Evolutionary conservation across 1,140 invertebrate genomes (phyloP), one percentile per base, ranked within the genome.

Genomic region (Panagrolaimus sp.): DNA sequence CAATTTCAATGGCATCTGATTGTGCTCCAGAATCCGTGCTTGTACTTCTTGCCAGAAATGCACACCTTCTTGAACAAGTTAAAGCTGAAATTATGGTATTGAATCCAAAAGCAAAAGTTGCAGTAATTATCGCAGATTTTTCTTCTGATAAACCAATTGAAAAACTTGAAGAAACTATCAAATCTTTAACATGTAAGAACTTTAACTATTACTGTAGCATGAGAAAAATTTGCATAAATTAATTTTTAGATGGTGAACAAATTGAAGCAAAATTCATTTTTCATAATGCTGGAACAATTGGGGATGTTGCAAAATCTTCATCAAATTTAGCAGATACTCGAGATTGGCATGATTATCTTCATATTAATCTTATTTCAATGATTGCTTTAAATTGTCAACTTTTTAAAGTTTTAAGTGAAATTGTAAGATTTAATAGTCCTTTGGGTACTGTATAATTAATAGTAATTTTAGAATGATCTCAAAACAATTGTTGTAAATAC

Each of bases 261-360:
- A 92, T 90, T 79, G 86, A 90, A 63, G 86, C 88, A 66, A 87
- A 86, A 28, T 82, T 94, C 5, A 87, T 96, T 15, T 87, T 96
- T 67, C 93, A 96, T 80, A 96, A 96, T 88, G 92, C 90, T 9
- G 94, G 91, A 4, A 89, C 90, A 0, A 76, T 93, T 43, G 93
- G 93, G n/a, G 88, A 90, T 83, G 80, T 90, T 28, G 83, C 86
- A 0, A 86, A 90, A 74, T 83, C 73, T 84, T 71, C 88, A 88
- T 74, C 73, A 15, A 84, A 86, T 44, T 88, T 90, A 85, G 85
- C 86, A 66, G 83, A 81, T 67, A 70, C 73, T 4, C 38, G 55
- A 14, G 76, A 82, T 52, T 71, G 85, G 55, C 67, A 79, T 21
- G 55, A 87, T 17, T 91, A 91, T 82, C 91, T 88, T 79, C 87